These are phyloP conservation scores for Achlya flavicornis DNA, from an alignment of 2,888 invertebrate genomes.

Conservation along the genomic window DNA sequence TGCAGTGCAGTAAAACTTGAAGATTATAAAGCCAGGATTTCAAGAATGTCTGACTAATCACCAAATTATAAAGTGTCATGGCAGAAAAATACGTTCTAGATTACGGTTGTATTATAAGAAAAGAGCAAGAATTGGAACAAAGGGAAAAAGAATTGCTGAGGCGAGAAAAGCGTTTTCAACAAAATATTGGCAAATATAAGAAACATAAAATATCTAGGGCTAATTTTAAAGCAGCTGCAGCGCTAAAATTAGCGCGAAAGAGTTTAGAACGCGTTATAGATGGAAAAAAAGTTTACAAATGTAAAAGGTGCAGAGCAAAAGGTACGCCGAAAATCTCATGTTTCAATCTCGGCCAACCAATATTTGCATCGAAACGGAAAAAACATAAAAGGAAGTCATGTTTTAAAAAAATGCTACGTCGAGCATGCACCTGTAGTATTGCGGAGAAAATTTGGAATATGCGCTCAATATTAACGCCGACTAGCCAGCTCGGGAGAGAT, in stretches of 20 bases:
- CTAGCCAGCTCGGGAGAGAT: background rate
- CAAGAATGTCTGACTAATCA: background rate
- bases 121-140: slow-evolving; percentile 27
- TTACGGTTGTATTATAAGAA: slow-evolving; percentile 25
- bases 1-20: too few relatives aligned
- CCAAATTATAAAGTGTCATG: background rate
- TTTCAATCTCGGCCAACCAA: background rate
- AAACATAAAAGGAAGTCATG: slow-evolving; percentile 19
- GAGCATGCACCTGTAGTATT: slow-evolving; percentile 16
- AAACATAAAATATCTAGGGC: slow-evolving; percentile 27
- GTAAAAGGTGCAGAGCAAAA: slow-evolving; percentile 19
- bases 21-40: background rate
- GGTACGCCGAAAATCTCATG: background rate
- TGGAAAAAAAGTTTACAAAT: slow-evolving; percentile 24
- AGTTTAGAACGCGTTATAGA: slow-evolving; percentile 32
- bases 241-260: slow-evolving; percentile 44
- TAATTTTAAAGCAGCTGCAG: slow-evolving; percentile 38
- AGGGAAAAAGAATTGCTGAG: slow-evolving; percentile 41
- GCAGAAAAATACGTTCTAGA: background rate
- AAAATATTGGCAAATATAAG: slow-evolving; percentile 29
- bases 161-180: slow-evolving; percentile 37
- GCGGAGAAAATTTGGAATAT: background rate
- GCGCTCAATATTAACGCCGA: background rate
- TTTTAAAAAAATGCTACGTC: slow-evolving; percentile 22
- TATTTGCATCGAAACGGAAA: slow-evolving; percentile 16